Base-by-base conservation (phyloP, 64 coral and sea anemone genomes). In the Actinia tenebrosa region DNA sequence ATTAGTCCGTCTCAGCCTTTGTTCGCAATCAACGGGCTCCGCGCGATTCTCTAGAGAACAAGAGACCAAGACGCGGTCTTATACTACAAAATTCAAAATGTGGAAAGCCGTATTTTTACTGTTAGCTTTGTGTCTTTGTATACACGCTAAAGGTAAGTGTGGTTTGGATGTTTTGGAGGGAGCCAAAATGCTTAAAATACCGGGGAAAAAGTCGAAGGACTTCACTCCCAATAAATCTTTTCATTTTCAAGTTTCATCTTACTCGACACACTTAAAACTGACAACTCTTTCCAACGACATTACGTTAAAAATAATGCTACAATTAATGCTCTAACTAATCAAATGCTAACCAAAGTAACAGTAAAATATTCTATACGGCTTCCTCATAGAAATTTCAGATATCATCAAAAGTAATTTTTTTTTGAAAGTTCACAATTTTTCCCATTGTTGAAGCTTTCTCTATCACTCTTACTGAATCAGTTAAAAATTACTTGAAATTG, bases 1-100 rank as follows among this genome's bases (percentile, higher is more conserved):
- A 96, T 92, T 14, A 90, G 79, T 22, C 80, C 45, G 85, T 60
- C 62, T 79, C 80, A 60, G 80, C 84, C 85, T 86, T 92, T 92
- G 79, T 81, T 81, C 79, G 44, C 43, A 81, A 22, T 81, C 17
- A 75, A 75, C 43, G 79, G 79, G 44, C 79, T 81, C 79, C 79
- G 79, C 43, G 79, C 79, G 79, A 20, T 81, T 81, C 79, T 20
- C 9, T 20, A 53, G 79, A n/a, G 83, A 91, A 8, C 54, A 17
- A 91, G n/a, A 58, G 89, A 86, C 46, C 56, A 27, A 91, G 45
- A 45, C 15, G 77, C 56, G 42, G 84, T 79, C 72, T 75, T 84
- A 78, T 91, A 56, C 53, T 86, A 77, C 86, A 85, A 18, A 44
- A 19, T 85, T 59, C 61, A 81, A 81, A 56, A 91, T 91, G 89